These are phyloP conservation scores for Pegea sp. DNA, from an alignment of 23 tunicate genomes.

Conservation along the genomic window DNA sequence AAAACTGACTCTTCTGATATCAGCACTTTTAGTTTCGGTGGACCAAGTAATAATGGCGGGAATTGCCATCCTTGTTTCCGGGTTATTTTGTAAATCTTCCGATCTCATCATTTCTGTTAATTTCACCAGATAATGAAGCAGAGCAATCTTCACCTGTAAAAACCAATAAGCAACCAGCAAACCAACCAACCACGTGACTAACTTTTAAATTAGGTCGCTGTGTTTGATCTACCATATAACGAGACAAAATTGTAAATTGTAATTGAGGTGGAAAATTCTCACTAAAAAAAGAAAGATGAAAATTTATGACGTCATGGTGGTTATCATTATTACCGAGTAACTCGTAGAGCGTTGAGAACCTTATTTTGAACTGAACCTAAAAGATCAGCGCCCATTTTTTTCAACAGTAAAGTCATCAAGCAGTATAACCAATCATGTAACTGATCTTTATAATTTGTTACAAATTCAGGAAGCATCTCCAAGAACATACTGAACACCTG, in stretches of 20 bases:
- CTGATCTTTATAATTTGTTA: constrained; percentile 36
- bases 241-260: constrained; percentile 73
- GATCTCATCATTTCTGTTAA: constrained; percentile 40
- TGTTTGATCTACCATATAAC: constrained; percentile 79
- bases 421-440: constrained; percentile 71
- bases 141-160: constrained; percentile 41
- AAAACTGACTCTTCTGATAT: constrained; percentile 49
- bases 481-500: constrained; percentile 90
- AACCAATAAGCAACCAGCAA: neutral
- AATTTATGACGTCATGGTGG: no score
- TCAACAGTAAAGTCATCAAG: constrained; percentile 58
- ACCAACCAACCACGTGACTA: neutral
- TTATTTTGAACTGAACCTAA: constrained; percentile 79
- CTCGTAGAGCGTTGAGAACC: constrained; percentile 55
- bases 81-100: constrained; percentile 37
- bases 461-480: constrained; percentile 81
- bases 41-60: constrained; percentile 80
- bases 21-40: constrained; percentile 84
- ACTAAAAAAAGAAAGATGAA: constrained; percentile 12
- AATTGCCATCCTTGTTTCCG: constrained; percentile 67
- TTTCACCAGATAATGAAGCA: constrained; percentile 60
- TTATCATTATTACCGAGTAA: constrained; percentile 73
- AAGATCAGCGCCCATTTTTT: constrained; percentile 75
- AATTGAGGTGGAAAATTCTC: constrained; percentile 35
- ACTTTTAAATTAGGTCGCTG: constrained; percentile 82